These are phyloP conservation scores for Lasaia peninsularis DNA, from an alignment of 1,140 invertebrate species.

Conservation along the genomic window DNA sequence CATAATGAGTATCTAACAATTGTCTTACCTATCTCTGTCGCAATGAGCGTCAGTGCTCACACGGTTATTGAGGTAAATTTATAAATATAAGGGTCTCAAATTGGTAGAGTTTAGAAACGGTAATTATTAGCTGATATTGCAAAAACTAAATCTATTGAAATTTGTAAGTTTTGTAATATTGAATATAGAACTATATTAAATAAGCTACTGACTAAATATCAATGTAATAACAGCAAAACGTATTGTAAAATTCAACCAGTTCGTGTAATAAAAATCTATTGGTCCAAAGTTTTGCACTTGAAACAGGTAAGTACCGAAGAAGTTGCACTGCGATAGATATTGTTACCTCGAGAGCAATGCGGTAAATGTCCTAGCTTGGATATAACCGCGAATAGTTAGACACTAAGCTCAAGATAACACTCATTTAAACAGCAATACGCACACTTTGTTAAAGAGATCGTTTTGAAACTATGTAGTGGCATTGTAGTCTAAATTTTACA, in stretches of 20 bases:
- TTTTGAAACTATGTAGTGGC: constrained; percentile 43
- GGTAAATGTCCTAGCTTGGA: constrained; percentile 24
- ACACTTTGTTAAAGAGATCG: constrained; percentile 51
- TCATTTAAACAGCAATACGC: constrained; percentile 52
- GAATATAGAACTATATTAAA: too few species aligned
- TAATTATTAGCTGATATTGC: too few species aligned
- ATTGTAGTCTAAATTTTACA: constrained; percentile 62
- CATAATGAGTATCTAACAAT: too few species aligned
- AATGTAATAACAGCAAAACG: neutral
- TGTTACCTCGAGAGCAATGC: constrained; percentile 25
- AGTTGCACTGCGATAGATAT: constrained; percentile 30
- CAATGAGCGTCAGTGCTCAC: too few species aligned
- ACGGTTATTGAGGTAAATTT: too few species aligned
- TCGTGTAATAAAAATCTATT: constrained; percentile 16
- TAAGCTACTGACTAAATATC: too few species aligned
- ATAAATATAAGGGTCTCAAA: too few species aligned
- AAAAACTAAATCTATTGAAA: too few species aligned
- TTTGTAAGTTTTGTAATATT: too few species aligned
- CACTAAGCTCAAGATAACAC: constrained; percentile 36
- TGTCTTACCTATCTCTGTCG: too few species aligned
- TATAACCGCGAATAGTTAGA: constrained; percentile 26
- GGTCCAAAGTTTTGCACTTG: constrained; percentile 6
- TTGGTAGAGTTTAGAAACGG: too few species aligned
- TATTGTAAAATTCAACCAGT: neutral
- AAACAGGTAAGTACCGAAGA: constrained; percentile 2